These are phyloP conservation scores for Hermaeophaga mercurialis DNA, from an alignment of 2,888 invertebrate genomes.

Conservation along the genomic window DNA sequence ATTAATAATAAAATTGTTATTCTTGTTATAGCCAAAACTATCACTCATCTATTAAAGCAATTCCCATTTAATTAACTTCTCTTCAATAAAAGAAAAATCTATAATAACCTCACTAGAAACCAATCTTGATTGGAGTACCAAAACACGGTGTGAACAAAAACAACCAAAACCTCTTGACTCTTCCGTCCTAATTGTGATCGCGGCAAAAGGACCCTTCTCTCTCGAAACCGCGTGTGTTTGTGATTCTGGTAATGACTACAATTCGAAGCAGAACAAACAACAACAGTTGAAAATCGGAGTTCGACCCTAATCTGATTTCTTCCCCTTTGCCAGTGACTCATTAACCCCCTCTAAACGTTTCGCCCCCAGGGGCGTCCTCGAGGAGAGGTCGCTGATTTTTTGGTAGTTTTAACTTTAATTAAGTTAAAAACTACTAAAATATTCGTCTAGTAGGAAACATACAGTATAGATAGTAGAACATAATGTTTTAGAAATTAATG, in stretches of 20 bases:
- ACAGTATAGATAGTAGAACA: no score
- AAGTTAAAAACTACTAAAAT: no score
- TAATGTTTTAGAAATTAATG: no score
- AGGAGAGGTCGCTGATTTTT: no score
- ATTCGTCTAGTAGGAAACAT: no score
- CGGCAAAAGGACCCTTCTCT: constrained; percentile 33
- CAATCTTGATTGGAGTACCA: constrained; percentile 9
- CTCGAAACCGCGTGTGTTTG: constrained; percentile 48
- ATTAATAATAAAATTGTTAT: no score
- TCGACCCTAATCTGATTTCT: constrained; percentile 58
- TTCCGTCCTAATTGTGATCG: constrained; percentile 26
- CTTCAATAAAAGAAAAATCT: background rate
- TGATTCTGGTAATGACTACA: constrained; percentile 51
- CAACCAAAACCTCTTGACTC: constrained; percentile 29
- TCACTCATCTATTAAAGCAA: no score
- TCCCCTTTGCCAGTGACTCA: constrained; percentile 59
- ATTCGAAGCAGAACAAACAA: constrained; percentile 49
- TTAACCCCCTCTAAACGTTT: constrained; percentile 53
- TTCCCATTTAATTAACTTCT: no score
- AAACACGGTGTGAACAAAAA: constrained; percentile 21
- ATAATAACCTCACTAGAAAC: constrained; percentile 8
- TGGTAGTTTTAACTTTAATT: no score
- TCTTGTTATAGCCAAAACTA: no score
- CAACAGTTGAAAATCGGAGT: constrained; percentile 51
- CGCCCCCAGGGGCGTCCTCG: background rate